Base-by-base conservation (phyloP, 2,797 vertebrate genomes). In the Borostomias antarcticus region DNA sequence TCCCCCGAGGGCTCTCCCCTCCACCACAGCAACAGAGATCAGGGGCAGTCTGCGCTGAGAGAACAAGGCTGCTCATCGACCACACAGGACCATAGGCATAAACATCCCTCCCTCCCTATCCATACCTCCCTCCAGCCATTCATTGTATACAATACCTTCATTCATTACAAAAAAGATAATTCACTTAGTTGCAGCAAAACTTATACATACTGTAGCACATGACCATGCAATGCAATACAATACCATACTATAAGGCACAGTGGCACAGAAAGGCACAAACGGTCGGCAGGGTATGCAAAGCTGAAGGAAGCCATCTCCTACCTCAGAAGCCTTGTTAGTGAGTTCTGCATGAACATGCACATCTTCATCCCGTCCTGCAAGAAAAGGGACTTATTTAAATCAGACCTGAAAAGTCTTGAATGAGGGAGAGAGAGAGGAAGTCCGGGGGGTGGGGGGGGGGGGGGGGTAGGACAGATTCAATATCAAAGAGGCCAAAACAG, bases 331-430 rank as follows among this genome's bases (percentile, higher is more conserved):
- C 95, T 94, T 69, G 94, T 96, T 67, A 98, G 91, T 59, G 91
- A 88, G 76, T 93, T 95, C 86, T 99, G 97, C 96, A 99, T 99
- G 78, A 98, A 97, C 95, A 96, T 96, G 66, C 95, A 97, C 92
- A 98, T 94, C 81, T 93, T 88, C 86, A 95, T 89, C 57, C 96
- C 96, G 75, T 96, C 97, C 97, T 99, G 78, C 54, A 87, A 90
- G 26, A 60, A 13, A 77, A 71, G 68, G 67, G 10, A 58, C 10
- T 13, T 43, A 0, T 45, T 68, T 72, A 17, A 45, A 45, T 45
- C 3, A 45, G 15, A 1, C 40, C 40, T 45, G 40, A 45, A 13
- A 45, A 15, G 15, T 15, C 40, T 45, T 45, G 40, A 13, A 45
- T 45, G 15, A 45, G 15, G n/a, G 40, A 13, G n/a, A 45, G n/a